Percentiles rank a stretch among this genome's conserved stretches.
These are phyloP conservation scores for Idris sp. DNA, from an alignment of 1,140 invertebrate genomes.

Conservation along the genomic window DNA sequence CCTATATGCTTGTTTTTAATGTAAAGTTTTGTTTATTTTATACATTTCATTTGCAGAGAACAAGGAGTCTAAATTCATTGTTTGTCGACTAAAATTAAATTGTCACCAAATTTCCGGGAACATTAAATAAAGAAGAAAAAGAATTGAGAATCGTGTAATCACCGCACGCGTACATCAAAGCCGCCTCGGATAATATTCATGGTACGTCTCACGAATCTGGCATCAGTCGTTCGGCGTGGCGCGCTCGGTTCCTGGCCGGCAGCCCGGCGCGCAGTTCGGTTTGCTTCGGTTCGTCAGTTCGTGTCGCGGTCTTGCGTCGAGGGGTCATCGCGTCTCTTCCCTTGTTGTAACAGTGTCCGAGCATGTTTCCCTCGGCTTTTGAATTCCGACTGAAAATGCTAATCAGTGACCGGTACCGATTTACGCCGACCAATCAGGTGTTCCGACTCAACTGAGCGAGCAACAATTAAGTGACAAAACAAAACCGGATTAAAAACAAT, in stretches of 20 bases:
- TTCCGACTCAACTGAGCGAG: background rate
- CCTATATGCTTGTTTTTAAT: too few species aligned
- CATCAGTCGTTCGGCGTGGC: constrained; percentile 25
- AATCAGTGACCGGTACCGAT: constrained; percentile 16
- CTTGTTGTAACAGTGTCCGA: constrained; percentile 6
- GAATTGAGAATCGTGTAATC: constrained; percentile 3
- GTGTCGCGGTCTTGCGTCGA: constrained; percentile 41
- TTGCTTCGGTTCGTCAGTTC: constrained; percentile 49
- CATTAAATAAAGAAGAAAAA: too few species aligned
- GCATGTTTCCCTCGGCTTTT: constrained; percentile 15
- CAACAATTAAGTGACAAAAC: background rate
- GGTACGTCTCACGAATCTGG: constrained; percentile 37
- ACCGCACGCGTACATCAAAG: constrained; percentile 22
- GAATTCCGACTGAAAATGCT: constrained; percentile 20
- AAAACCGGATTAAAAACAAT: background rate
- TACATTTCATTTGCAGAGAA: too few species aligned
- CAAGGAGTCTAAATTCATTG: too few species aligned
- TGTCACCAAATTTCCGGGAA: too few species aligned
- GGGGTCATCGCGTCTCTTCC: constrained; percentile 16
- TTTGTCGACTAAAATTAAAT: too few species aligned
- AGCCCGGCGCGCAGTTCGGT: constrained; percentile 41
- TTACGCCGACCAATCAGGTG: constrained; percentile 2
- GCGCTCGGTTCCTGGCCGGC: constrained; percentile 42
- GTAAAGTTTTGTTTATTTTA: too few species aligned
- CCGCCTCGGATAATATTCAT: constrained; percentile 14